phyloP scores from a whole-genome alignment of 2,888 invertebrate genomes.

The Phrixothrix hirtus region DNA sequence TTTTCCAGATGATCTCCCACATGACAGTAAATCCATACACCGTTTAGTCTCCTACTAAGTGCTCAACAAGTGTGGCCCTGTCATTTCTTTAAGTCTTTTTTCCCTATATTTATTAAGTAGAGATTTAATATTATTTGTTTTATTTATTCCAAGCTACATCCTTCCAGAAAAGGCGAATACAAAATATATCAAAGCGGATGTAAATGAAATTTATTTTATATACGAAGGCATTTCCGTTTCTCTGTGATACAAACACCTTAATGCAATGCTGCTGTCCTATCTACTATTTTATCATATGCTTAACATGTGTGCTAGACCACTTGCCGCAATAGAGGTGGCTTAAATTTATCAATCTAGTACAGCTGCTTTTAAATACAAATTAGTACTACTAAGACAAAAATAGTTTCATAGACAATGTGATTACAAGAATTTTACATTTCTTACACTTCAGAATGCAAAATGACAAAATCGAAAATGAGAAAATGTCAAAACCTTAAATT shows the following conservation, averaged over 20 bases:
- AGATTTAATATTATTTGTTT: conserved; percentile 3
- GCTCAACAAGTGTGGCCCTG: conserved; percentile 24
- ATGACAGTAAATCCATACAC: conserved; percentile 19
- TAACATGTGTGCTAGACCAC: conserved; percentile 39
- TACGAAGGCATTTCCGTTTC: conserved; percentile 31
- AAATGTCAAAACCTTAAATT: background rate
- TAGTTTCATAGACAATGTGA: background rate
- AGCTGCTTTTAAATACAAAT: conserved; percentile 12
- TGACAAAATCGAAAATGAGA: too few species aligned
- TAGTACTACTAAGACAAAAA: conserved; percentile 5
- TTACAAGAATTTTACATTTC: too few species aligned
- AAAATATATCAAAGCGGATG: conserved; percentile 19
- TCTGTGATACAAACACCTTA: conserved; percentile 33
- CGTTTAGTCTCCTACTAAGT: conserved; percentile 24
- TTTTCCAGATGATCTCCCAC: conserved; percentile 22
- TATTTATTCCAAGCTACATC: background rate
- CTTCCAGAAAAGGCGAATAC: background rate
- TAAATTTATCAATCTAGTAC: conserved; percentile 28
- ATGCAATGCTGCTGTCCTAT: conserved; percentile 27
- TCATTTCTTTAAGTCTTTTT: conserved; percentile 1
- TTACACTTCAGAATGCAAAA: too few species aligned
- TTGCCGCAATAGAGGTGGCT: conserved; percentile 37
- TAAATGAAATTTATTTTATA: conserved; percentile 21
- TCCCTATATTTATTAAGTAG: background rate
- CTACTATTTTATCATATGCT: conserved; percentile 34